Percentiles rank a stretch among this genome's conserved stretches.
These are phyloP conservation scores for Pangasius mekongensis DNA, from an alignment of 2,797 vertebrate genomes.

Conservation along the genomic window DNA sequence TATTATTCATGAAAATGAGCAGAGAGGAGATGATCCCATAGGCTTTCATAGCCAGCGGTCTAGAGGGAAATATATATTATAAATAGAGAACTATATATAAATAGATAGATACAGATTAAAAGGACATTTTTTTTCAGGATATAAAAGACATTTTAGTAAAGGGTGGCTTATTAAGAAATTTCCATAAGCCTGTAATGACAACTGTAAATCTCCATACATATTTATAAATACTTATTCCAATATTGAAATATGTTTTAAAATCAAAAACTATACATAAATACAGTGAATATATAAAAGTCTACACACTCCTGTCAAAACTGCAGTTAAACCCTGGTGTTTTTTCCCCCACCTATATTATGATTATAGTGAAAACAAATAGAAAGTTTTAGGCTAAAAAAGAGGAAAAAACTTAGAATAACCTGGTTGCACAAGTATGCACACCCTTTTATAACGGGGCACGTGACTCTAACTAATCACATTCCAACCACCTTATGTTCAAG, in stretches of 20 bases:
- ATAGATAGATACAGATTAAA: slow-evolving; percentile 16
- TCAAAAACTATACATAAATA: neutral
- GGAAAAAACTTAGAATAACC: neutral
- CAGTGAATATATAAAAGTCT: neutral
- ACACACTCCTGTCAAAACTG: neutral
- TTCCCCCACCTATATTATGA: neutral
- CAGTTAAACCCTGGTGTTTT: neutral
- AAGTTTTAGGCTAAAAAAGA: neutral
- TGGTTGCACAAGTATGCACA: neutral
- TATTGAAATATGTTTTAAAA: neutral
- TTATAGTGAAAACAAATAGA: neutral
- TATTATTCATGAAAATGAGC: slow-evolving; percentile 74
- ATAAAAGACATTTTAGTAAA: neutral
- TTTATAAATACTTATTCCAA: neutral
- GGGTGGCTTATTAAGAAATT: neutral
- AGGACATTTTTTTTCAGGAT: slow-evolving; percentile 2
- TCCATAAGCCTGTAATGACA: neutral
- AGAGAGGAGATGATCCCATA: slow-evolving; percentile 62
- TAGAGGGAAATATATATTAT: slow-evolving; percentile 33
- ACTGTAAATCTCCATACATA: neutral
- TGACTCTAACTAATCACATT: neutral
- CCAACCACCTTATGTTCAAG: neutral
- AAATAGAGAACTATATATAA: slow-evolving; percentile 32
- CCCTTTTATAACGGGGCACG: neutral
- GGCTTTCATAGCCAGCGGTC: slow-evolving; percentile 40